These are phyloP conservation scores for Alca torda DNA, from an alignment of 2,797 vertebrate species.

Conservation along the genomic window DNA sequence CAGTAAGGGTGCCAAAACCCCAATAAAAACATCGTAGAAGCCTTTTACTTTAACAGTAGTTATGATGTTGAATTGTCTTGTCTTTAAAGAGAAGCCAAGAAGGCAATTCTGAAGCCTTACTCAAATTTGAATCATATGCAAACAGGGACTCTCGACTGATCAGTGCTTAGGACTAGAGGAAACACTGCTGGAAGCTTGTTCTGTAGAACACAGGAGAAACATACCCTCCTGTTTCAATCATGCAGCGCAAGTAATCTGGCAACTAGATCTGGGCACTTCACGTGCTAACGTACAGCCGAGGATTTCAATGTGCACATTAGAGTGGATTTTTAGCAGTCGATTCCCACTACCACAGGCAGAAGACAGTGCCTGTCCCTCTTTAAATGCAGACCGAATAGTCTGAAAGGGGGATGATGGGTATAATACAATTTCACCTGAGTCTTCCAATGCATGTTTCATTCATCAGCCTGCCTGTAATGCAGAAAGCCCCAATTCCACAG, in stretches of 20 bases:
- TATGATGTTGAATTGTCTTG: background rate
- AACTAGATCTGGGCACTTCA: background rate
- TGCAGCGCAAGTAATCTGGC: background rate
- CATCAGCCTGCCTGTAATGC: background rate
- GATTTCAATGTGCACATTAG: background rate
- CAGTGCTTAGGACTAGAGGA: background rate
- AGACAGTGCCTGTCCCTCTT: background rate
- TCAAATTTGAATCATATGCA: background rate
- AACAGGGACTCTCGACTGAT: background rate
- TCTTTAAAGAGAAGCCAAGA: constrained; percentile 39
- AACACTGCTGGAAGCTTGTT: background rate
- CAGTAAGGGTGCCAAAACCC: background rate
- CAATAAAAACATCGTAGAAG: background rate
- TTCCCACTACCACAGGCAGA: background rate
- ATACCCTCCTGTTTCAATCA: background rate
- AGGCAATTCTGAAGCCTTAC: background rate
- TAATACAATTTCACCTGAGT: background rate
- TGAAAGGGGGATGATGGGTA: background rate
- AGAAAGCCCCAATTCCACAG: background rate
- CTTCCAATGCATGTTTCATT: background rate
- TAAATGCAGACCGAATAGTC: background rate
- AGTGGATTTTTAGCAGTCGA: background rate
- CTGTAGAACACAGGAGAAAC: background rate
- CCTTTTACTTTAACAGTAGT: constrained; percentile 40
- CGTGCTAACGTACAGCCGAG: background rate